phyloP scores from a whole-genome alignment of 2,113 vertebrate species.

The Larimichthys polyactis region DNA sequence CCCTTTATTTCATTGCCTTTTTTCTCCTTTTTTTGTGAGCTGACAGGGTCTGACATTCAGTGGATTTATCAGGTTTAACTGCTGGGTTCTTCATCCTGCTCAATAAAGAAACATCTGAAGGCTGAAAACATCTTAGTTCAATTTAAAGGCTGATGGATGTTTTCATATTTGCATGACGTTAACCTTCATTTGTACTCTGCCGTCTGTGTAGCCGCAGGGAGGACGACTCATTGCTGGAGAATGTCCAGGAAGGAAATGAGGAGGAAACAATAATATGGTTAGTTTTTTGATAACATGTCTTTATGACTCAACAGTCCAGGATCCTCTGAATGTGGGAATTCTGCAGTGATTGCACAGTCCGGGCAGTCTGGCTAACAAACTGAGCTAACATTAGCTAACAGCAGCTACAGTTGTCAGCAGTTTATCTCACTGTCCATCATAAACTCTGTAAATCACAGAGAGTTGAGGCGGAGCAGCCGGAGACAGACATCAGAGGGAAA shows the following conservation, averaged over 20 bases:
- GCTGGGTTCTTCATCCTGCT: not conserved
- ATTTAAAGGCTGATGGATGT: slow-evolving; percentile 3
- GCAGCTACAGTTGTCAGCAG: no score
- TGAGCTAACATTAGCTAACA: no score
- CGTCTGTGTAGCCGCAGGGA: not conserved
- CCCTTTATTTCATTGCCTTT: no score
- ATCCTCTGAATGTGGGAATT: not conserved
- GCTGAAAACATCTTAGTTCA: slow-evolving; percentile 25
- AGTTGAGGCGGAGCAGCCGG: no score
- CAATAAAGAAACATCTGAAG: not conserved
- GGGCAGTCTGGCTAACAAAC: no score
- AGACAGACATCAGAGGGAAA: no score
- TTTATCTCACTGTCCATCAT: no score
- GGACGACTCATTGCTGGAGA: slow-evolving; percentile 15
- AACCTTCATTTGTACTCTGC: slow-evolving; percentile 3
- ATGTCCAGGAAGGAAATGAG: slow-evolving; percentile 25
- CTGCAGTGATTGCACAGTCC: not conserved
- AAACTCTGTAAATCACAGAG: no score
- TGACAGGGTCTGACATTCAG: not conserved
- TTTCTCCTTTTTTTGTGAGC: no score
- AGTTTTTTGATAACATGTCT: slow-evolving; percentile 3
- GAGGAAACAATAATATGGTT: slow-evolving; percentile 6
- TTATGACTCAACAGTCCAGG: not conserved
- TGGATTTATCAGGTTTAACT: not conserved
- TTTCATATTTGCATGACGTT: slow-evolving; percentile 28